Conservation (phyloP, 2,797 vertebrate species). For the Falco novaeseelandiae region DNA sequence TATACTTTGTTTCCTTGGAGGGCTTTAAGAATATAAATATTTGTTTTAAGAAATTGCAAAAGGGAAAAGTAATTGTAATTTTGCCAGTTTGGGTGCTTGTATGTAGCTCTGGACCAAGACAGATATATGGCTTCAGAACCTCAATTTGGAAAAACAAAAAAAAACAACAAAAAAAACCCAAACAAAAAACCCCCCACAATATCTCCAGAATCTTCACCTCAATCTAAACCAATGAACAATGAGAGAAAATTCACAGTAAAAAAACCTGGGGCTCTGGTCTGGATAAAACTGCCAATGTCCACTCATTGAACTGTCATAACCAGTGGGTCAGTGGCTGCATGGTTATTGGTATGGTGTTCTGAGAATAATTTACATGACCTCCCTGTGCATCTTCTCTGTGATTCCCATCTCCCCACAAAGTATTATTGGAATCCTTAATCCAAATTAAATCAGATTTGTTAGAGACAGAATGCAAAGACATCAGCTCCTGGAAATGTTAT, state of each 20-base stretch:
- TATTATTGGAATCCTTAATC: neutral
- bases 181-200: neutral
- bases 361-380: neutral
- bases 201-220: neutral
- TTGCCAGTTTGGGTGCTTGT: neutral
- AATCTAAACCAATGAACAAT: neutral
- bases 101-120: fast-evolving
- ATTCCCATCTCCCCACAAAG: neutral
- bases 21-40: neutral
- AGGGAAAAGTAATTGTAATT: neutral
- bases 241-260: neutral
- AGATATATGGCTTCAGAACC: neutral
- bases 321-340: neutral
- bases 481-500: neutral
- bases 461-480: neutral
- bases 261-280: neutral
- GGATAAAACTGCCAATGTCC: neutral
- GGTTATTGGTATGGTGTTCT: neutral
- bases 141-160: neutral
- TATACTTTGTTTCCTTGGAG: neutral
- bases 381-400: neutral
- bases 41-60: neutral
- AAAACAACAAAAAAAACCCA: neutral
- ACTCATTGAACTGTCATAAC: neutral
- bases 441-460: neutral